Base-by-base conservation (phyloP, 1,140 invertebrate species). In the Aleiodes sp. region DNA sequence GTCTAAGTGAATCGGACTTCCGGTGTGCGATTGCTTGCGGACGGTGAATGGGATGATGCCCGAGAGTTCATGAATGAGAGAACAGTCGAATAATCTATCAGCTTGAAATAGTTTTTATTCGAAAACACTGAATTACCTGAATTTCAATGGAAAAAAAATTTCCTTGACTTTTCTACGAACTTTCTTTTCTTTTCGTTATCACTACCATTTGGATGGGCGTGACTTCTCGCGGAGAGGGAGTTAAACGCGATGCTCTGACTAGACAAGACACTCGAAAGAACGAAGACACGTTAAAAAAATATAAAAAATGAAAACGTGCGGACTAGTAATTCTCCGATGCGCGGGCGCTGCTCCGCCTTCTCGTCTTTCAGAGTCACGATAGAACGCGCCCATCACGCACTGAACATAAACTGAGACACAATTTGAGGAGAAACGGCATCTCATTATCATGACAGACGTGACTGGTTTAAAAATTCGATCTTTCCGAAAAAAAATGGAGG, bases 281-380 rank as follows among this genome's bases (percentile, higher is more conserved):
- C 39, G 21, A 14, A 21, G 10, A 61, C 24, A 41, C 21, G 33
- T 8, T 56, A 65, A 37, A 64, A 12, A 59, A 57, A 62, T 2
- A 28, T 10, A 26, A 29, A 33, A 31, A 1, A 70, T 62, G 74
- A 72, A 67, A 73, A 71, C 52, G 37, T 31, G 73, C 74, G 73
- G 70, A 74, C 72, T 60, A 68, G 68, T 74, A 76, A 70, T 66
- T 59, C 37, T 70, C 63, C 63, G 75, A 73, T 82, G 81, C 80
- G 81, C 80, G 80, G 77, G 79, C 78, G 74, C 75, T 62, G 80
- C 65, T 77, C 76, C 80, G 80, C 82, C 80, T 81, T 77, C 73
- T 70, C 52, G 28, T 70, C 39, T 14, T 52, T n/a, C 24, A 46
- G 12, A 8, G 61, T 41, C 21, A 63, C 21, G n/a, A n/a, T n/a